A percentile compares a stretch with the other conserved stretches of the same genome.
phyloP scores from a whole-genome alignment of 2,797 vertebrate species.

The Pteropus rufus region DNA sequence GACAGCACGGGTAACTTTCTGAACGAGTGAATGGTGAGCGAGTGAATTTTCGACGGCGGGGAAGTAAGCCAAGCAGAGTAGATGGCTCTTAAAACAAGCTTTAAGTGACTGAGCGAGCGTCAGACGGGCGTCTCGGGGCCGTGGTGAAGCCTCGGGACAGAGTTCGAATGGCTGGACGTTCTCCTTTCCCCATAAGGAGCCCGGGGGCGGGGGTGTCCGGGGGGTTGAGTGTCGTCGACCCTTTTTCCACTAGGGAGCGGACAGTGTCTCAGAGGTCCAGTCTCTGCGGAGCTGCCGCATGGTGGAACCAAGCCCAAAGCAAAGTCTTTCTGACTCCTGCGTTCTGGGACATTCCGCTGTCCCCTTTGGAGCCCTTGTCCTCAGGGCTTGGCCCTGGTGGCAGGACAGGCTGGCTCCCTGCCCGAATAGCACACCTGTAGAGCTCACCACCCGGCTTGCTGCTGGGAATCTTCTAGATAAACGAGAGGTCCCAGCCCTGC shows the following conservation, averaged over 20 bases:
- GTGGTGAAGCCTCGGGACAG: neutral
- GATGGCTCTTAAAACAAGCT: neutral
- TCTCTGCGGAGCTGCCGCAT: fast-evolving
- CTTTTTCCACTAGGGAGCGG: neutral
- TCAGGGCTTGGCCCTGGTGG: slow-evolving; percentile 19
- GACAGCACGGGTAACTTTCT: neutral
- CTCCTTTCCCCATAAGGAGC: neutral
- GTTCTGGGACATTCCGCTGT: neutral
- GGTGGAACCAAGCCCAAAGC: neutral
- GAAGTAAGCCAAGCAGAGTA: neutral
- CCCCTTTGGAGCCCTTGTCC: neutral
- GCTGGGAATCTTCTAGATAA: slow-evolving; percentile 41
- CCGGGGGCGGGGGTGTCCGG: neutral
- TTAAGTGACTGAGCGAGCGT: fast-evolving
- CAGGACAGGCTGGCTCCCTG: neutral
- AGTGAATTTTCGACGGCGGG: neutral
- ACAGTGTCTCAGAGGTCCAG: neutral
- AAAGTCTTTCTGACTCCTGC: neutral
- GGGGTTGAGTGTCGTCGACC: fast-evolving
- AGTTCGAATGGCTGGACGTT: fast-evolving
- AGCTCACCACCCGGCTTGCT: neutral
- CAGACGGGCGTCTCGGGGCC: fast-evolving
- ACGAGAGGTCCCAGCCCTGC: slow-evolving; percentile 73
- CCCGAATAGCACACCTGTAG: slow-evolving; percentile 49
- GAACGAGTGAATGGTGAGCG: neutral